Evolutionary conservation across 1,140 invertebrate genomes (phyloP).

Genomic region (Camponotus floridanus): DNA sequence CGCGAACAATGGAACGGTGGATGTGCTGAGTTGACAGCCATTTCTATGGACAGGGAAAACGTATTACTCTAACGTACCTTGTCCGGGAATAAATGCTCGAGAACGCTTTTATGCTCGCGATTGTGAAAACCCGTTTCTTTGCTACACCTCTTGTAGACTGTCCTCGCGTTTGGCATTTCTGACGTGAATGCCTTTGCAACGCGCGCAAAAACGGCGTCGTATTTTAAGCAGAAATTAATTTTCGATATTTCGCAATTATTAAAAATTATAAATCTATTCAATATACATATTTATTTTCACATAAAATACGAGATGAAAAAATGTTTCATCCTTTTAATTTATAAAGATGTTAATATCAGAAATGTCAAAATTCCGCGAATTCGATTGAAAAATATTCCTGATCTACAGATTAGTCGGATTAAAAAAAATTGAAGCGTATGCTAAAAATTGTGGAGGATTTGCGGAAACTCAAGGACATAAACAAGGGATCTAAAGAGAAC

Average conservation of each 20-base stretch:
- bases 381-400: background rate
- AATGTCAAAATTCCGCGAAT: background rate
- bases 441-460: background rate
- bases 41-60: slow-evolving; percentile 63
- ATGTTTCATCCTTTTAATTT: background rate
- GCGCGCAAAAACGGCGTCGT: background rate
- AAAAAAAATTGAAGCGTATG: background rate
- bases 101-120: slow-evolving; percentile 54
- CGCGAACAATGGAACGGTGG: slow-evolving; percentile 55
- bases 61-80: slow-evolving; percentile 61
- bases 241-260: background rate
- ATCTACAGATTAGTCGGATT: background rate
- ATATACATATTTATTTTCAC: background rate
- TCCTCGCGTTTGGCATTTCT: slow-evolving; percentile 12
- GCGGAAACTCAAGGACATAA: background rate
- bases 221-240: slow-evolving; percentile 35
- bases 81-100: slow-evolving; percentile 56
- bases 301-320: background rate
- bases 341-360: background rate
- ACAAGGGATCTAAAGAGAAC: background rate
- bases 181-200: slow-evolving; percentile 1
- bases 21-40: slow-evolving; percentile 63
- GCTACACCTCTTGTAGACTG: background rate
- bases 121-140: slow-evolving; percentile 60
- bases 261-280: background rate